These are phyloP conservation scores for Apteryx owenii DNA, from an alignment of 2,113 vertebrate genomes.

Conservation along the genomic window DNA sequence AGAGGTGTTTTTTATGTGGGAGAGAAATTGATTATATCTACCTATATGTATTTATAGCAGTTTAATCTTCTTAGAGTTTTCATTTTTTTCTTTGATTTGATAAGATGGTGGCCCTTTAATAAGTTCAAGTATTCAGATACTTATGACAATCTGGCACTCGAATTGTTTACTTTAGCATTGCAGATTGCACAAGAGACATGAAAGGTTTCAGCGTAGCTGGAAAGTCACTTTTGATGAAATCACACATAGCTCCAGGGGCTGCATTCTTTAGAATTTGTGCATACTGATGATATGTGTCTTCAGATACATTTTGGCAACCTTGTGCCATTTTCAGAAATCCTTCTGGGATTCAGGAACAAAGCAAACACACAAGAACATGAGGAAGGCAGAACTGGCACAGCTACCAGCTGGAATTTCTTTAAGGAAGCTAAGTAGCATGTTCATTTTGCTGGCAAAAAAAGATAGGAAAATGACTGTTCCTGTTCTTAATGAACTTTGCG, in stretches of 20 bases:
- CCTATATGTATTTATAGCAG: background rate
- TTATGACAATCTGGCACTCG: slow-evolving; percentile 62
- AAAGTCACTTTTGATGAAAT: slow-evolving; percentile 74
- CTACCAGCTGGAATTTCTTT: slow-evolving; percentile 65
- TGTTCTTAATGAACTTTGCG: slow-evolving; percentile 31
- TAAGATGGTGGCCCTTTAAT: slow-evolving; percentile 49
- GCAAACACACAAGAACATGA: slow-evolving; percentile 28
- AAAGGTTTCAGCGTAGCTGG: slow-evolving; percentile 67
- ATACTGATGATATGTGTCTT: slow-evolving; percentile 55
- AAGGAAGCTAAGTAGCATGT: slow-evolving; percentile 58
- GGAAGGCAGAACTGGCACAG: slow-evolving; percentile 65
- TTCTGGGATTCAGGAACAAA: slow-evolving; percentile 58
- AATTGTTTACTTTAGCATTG: slow-evolving; percentile 70
- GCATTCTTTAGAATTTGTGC: slow-evolving; percentile 52
- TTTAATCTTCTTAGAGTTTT: background rate
- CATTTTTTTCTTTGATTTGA: slow-evolving; percentile 6
- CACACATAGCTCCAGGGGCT: slow-evolving; percentile 38
- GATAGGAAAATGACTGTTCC: slow-evolving; percentile 65
- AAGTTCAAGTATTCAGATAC: slow-evolving; percentile 1
- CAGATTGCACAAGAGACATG: slow-evolving; percentile 72
- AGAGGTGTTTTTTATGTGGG: background rate
- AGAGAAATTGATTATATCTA: background rate
- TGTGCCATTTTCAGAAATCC: slow-evolving; percentile 48
- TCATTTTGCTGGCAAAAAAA: slow-evolving; percentile 64
- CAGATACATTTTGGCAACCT: slow-evolving; percentile 49